Evolutionary conservation across 2,797 vertebrate species (phyloP).

Genomic region (Falco novaeseelandiae): DNA sequence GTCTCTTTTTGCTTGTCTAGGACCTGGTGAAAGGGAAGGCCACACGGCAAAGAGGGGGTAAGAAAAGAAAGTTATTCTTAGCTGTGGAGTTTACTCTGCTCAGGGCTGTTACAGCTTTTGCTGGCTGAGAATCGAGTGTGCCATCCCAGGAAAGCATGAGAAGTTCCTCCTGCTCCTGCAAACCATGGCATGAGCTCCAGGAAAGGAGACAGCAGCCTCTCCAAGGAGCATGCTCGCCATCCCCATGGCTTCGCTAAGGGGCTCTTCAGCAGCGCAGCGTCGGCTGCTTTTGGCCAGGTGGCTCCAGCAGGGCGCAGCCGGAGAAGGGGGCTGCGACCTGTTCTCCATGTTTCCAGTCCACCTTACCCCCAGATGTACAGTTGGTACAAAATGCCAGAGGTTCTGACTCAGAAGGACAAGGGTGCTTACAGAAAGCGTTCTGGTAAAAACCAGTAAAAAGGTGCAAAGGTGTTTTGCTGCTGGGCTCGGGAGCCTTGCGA

Average conservation of each 20-base stretch:
- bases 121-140: not conserved
- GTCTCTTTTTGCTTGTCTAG: not conserved
- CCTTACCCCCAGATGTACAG: not conserved
- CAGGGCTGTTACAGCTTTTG: not conserved
- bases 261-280: not conserved
- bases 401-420: not conserved
- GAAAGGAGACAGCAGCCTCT: not conserved
- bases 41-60: accelerated
- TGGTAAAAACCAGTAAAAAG: too few species aligned
- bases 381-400: not conserved
- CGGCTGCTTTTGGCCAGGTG: not conserved
- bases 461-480: not conserved
- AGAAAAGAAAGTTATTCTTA: not conserved
- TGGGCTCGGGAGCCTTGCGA: accelerated
- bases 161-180: not conserved
- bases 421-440: not conserved
- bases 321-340: not conserved
- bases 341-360: too few species aligned
- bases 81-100: not conserved
- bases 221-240: accelerated
- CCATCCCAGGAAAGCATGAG: not conserved
- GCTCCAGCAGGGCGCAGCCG: not conserved
- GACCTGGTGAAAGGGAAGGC: not conserved
- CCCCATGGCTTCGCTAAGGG: not conserved
- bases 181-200: not conserved